These are phyloP conservation scores for Speoplatyrhinus poulsoni DNA, from an alignment of 2,113 vertebrate species.

Conservation along the genomic window DNA sequence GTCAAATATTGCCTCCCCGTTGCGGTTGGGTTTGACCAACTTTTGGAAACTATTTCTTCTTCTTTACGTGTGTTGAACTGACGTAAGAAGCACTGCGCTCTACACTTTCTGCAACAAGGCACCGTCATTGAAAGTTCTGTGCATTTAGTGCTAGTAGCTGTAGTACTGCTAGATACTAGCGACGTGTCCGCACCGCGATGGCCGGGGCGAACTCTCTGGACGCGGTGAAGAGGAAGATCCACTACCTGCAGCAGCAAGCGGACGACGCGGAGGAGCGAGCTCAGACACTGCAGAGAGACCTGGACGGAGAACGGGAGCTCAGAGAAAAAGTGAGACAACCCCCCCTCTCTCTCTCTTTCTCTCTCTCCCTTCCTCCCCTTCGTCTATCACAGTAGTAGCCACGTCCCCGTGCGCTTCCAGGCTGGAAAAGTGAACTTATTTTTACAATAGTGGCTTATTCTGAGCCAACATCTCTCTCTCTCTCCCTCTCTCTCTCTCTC, in stretches of 20 bases:
- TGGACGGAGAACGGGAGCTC: conserved; percentile 91
- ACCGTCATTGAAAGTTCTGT: conserved; percentile 20
- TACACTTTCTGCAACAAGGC: too few species aligned
- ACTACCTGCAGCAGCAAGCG: conserved; percentile 95
- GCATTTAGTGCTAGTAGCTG: neutral
- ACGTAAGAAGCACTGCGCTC: conserved; percentile 37
- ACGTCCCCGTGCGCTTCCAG: neutral
- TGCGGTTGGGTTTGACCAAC: too few species aligned
- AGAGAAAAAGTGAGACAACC: conserved; percentile 91
- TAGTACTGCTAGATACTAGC: conserved; percentile 16
- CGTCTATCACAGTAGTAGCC: neutral
- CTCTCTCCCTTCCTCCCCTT: neutral
- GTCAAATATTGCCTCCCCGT: too few species aligned
- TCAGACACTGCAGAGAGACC: conserved; percentile 86
- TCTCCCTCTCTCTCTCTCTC: too few species aligned
- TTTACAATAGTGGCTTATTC: neutral
- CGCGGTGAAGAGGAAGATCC: conserved; percentile 96
- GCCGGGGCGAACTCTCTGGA: conserved; percentile 91
- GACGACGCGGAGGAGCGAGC: conserved; percentile 94
- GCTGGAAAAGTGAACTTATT: neutral
- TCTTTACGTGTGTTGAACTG: too few species aligned
- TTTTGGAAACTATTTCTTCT: too few species aligned
- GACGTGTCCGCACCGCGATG: conserved; percentile 66
- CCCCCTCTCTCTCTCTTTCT: neutral
- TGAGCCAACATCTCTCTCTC: too few species aligned